These are phyloP conservation scores for Diploscapter pachys DNA, from an alignment of 1,140 invertebrate species.

Conservation along the genomic window DNA sequence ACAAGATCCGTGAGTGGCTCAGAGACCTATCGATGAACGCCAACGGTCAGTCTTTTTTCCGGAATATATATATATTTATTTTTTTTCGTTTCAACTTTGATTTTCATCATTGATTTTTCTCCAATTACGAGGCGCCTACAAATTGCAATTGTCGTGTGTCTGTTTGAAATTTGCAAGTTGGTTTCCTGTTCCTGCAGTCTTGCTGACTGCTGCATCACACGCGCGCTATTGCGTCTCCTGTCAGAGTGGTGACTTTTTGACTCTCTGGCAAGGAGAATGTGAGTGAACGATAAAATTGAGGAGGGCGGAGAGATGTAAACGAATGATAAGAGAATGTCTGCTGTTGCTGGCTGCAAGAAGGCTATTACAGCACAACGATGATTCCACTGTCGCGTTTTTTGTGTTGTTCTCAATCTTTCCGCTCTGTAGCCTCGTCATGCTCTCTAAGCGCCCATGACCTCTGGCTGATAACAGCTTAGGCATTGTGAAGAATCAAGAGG, in stretches of 20 bases:
- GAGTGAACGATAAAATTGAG: too few relatives aligned
- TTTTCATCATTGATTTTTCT: background rate
- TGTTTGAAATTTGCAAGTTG: slow-evolving; percentile 5
- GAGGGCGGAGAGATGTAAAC: too few relatives aligned
- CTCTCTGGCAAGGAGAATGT: background rate
- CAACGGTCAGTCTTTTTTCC: slow-evolving; percentile 47
- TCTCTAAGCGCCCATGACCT: too few relatives aligned
- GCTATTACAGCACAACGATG: background rate
- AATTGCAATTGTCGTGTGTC: background rate
- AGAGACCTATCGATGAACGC: slow-evolving; percentile 45
- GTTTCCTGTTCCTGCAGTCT: background rate
- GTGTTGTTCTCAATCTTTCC: too few relatives aligned
- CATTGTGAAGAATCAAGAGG: too few relatives aligned
- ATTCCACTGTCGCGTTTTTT: background rate
- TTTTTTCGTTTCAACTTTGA: background rate
- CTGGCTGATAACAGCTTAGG: too few relatives aligned
- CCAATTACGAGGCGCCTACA: background rate
- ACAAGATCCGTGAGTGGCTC: slow-evolving; percentile 48
- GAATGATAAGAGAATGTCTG: background rate
- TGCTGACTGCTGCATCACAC: background rate
- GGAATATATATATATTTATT: background rate
- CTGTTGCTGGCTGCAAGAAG: background rate
- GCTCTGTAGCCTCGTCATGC: too few relatives aligned
- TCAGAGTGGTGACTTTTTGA: slow-evolving; percentile 1
- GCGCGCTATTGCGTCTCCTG: background rate